Evolutionary conservation across 2,888 invertebrate genomes (phyloP).

Genomic region (Melitaea athalia): DNA sequence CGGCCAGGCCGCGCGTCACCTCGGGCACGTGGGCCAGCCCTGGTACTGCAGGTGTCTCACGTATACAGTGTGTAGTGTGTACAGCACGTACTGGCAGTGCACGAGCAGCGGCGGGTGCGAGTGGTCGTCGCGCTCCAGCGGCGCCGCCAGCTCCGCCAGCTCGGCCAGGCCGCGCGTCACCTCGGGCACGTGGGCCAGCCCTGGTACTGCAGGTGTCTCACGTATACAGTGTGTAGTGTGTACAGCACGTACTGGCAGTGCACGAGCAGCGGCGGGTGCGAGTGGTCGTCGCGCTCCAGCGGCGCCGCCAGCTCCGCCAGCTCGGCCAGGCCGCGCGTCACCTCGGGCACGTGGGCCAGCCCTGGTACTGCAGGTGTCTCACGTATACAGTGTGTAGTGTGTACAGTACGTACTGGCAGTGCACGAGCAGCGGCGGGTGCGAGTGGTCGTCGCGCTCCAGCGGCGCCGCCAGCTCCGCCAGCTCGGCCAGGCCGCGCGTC

Average conservation of each 20-base stretch:
- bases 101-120: slow-evolving; percentile 87
- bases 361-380: slow-evolving; percentile 94
- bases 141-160: slow-evolving; percentile 88
- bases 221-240: slow-evolving; percentile 51
- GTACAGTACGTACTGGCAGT: slow-evolving; percentile 78
- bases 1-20: slow-evolving; percentile 92
- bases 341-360: slow-evolving; percentile 97
- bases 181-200: slow-evolving; percentile 97
- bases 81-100: slow-evolving; percentile 82
- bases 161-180: slow-evolving; percentile 93
- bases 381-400: slow-evolving; percentile 61
- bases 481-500: slow-evolving; percentile 91
- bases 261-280: slow-evolving; percentile 87
- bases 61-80: slow-evolving; percentile 8
- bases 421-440: slow-evolving; percentile 89
- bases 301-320: slow-evolving; percentile 88
- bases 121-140: slow-evolving; percentile 65
- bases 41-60: slow-evolving; percentile 95
- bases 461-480: slow-evolving; percentile 87
- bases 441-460: slow-evolving; percentile 65
- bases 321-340: slow-evolving; percentile 92
- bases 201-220: slow-evolving; percentile 94
- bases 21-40: slow-evolving; percentile 97
- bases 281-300: slow-evolving; percentile 65
- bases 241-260: slow-evolving; percentile 82